phyloP scores from a whole-genome alignment of 2,888 invertebrate species.

The Polymixis lichenea region DNA sequence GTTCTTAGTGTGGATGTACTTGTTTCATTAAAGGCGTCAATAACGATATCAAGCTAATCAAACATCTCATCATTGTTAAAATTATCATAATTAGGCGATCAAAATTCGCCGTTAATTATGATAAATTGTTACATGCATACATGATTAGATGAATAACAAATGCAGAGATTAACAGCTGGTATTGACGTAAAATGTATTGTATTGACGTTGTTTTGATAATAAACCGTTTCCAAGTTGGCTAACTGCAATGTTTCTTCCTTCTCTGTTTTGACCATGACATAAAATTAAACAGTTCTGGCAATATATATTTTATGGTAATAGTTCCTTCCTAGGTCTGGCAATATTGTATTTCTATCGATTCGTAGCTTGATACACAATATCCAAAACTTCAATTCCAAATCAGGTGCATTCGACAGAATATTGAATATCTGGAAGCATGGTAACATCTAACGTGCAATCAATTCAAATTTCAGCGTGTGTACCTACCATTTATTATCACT shows the following conservation, averaged over 20 bases:
- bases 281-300: slow-evolving; percentile 6
- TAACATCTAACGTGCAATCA: neutral
- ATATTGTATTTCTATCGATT: slow-evolving; percentile 2
- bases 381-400: neutral
- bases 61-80: slow-evolving; percentile 47
- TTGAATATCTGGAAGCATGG: slow-evolving; percentile 7
- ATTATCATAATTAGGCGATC: slow-evolving; percentile 55
- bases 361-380: slow-evolving; percentile 24
- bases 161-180: slow-evolving; percentile 45
- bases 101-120: slow-evolving; percentile 53
- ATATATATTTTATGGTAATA: neutral
- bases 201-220: slow-evolving; percentile 15
- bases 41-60: slow-evolving; percentile 33
- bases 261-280: neutral
- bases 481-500: neutral
- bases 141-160: slow-evolving; percentile 42
- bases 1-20: slow-evolving; percentile 23
- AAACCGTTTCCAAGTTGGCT: slow-evolving; percentile 1
- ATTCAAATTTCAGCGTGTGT: neutral
- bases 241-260: neutral
- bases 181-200: slow-evolving; percentile 43
- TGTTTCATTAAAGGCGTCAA: slow-evolving; percentile 20
- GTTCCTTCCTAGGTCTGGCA: slow-evolving; percentile 6
- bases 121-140: slow-evolving; percentile 40
- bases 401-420: slow-evolving; percentile 14